Base-by-base conservation (phyloP, 2,113 vertebrate genomes). In the Dolichallabes microphthalmus region DNA sequence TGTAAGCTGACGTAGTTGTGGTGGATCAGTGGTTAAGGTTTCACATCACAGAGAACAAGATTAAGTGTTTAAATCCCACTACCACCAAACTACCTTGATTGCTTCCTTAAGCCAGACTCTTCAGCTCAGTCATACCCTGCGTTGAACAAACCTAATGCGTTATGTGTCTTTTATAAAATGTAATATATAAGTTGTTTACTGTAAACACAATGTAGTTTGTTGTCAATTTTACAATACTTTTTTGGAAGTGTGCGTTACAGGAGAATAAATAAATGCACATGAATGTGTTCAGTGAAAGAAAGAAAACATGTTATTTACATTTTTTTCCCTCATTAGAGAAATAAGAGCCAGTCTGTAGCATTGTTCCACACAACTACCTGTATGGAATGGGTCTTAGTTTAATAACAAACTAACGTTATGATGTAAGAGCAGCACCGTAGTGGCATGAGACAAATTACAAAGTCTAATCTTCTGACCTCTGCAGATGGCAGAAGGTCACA, bases 381-480 rank as follows among this genome's bases (percentile, higher is more conserved):
- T 81, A 73, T 53, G 8, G 66, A n/a, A 68, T n/a, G 20, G 57
- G n/a, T 52, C 19, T 53, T 61, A 10, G 30, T 64, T 74, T 86
- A 86, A 86, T 81, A 86, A 81, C 57, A 86, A 86, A 86, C 66
- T 63, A 74, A 25, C 25, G 20, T 52, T 10, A 25, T 84, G 52
- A 52, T 74, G 73, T 80, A 15, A 25, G 53, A 50, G 58, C 64
- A 80, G 15, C 30, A 20, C 61, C 15, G 61, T 22, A 50, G 27
- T 53, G n/a, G 75, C 66, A 53, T 32, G 66, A 74, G 22, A 27
- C 53, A 57, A 60, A 80, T 85, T 69, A 85, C 64, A 85, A 50
- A 74, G 84, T 73, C 64, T 81, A 86, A 53, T 79, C n/a, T 25
- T 53, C 78, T 81, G 74, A 86, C 84, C 84, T 86, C 66, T 22